Conservation (phyloP, 2,888 invertebrate genomes). For the Bhutanitis thaidina region DNA sequence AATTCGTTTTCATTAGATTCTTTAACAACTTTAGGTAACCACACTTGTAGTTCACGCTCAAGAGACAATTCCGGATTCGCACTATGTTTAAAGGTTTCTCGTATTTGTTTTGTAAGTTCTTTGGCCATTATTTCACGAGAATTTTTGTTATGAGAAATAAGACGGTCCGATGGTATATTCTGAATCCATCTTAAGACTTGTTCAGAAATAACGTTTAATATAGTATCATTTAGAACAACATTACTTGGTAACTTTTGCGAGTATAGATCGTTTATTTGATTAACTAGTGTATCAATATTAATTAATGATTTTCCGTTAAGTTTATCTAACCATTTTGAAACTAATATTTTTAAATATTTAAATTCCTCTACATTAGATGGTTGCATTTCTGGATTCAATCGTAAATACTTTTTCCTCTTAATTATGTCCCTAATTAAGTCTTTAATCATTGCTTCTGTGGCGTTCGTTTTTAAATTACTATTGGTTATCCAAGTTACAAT, state of each 20-base stretch:
- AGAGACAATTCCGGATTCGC: conserved; percentile 4
- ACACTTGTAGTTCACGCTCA: conserved; percentile 4
- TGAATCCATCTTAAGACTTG: conserved; percentile 12
- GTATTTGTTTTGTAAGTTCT: conserved; percentile 6
- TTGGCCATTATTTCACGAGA: conserved; percentile 5
- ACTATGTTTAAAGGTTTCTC: background rate
- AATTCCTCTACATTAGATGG: background rate
- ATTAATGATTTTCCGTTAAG: background rate
- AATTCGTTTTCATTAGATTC: conserved; percentile 4
- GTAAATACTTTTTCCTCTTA: background rate
- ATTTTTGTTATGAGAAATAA: conserved; percentile 6
- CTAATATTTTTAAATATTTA: background rate
- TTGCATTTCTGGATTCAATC: background rate
- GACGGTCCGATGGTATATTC: conserved; percentile 7
- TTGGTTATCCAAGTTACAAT: background rate
- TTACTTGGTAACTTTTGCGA: background rate
- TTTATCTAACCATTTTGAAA: background rate
- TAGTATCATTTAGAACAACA: background rate
- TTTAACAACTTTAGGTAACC: conserved; percentile 15
- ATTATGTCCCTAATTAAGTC: background rate
- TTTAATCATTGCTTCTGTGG: background rate
- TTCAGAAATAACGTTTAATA: background rate
- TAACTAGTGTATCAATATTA: background rate
- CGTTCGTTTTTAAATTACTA: background rate
- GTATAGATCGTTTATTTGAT: background rate